These are phyloP conservation scores for Zaprionus vittiger DNA, from an alignment of 1,140 invertebrate species.

Conservation along the genomic window DNA sequence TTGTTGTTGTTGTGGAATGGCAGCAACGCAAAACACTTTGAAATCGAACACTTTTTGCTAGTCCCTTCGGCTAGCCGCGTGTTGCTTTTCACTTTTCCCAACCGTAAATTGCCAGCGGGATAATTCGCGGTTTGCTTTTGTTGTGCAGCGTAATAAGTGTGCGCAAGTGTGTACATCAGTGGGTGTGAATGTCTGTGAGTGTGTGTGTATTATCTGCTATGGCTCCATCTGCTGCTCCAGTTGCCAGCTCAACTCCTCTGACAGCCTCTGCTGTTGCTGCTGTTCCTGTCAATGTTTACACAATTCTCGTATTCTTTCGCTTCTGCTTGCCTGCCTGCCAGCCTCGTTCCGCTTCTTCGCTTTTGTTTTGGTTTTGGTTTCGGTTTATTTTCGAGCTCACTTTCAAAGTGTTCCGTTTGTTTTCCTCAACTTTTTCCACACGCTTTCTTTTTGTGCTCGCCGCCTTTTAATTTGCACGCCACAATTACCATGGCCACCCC, in stretches of 20 bases:
- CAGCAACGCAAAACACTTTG: constrained; percentile 62
- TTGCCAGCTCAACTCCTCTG: background rate
- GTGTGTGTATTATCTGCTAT: constrained; percentile 52
- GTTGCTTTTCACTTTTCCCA: constrained; percentile 66
- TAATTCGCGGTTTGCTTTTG: constrained; percentile 69
- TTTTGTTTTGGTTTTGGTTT: constrained; percentile 53
- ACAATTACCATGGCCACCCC: constrained; percentile 80
- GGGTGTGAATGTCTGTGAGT: background rate
- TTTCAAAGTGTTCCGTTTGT: constrained; percentile 67
- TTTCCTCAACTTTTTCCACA: constrained; percentile 67
- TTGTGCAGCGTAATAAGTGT: constrained; percentile 35
- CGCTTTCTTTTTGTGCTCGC: constrained; percentile 56
- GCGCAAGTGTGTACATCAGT: too few relatives aligned
- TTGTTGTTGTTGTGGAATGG: background rate
- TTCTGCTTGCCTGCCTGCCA: background rate
- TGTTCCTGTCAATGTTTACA: constrained; percentile 59
- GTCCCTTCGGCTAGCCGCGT: constrained; percentile 24
- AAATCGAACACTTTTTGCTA: constrained; percentile 73
- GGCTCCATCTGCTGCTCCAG: constrained; percentile 19
- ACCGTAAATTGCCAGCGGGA: constrained; percentile 76
- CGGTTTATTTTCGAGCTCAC: constrained; percentile 41
- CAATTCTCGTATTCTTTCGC: constrained; percentile 17
- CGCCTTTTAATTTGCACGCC: constrained; percentile 81
- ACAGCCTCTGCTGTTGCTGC: constrained; percentile 22
- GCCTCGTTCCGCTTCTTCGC: background rate